Conservation (phyloP, 2,113 vertebrate species). For the Muntiacus muntjak region DNA sequence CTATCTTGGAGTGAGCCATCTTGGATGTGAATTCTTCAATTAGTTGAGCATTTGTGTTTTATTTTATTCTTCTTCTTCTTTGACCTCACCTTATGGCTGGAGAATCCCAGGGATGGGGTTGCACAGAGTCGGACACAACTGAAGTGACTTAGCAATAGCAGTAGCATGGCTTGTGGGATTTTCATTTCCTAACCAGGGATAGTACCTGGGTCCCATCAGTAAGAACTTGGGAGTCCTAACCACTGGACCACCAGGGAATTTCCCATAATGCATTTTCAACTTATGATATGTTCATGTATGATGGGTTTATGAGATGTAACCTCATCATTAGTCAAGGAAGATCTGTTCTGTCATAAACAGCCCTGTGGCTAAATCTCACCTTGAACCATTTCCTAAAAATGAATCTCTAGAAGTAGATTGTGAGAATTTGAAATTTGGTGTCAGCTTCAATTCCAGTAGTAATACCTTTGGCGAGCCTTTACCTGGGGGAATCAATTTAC, state of each 20-base stretch:
- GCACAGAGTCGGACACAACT: too few species aligned
- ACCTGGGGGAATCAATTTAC: not conserved
- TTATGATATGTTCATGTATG: not conserved
- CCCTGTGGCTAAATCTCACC: not conserved
- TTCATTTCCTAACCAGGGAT: not conserved
- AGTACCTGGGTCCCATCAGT: not conserved
- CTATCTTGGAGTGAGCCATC: not conserved
- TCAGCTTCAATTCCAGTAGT: not conserved
- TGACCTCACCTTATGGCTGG: not conserved
- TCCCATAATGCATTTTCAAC: not conserved
- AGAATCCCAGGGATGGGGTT: too few species aligned
- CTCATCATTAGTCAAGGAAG: not conserved
- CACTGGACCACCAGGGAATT: not conserved
- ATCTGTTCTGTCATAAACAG: not conserved
- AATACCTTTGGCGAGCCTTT: accelerated
- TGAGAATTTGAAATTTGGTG: not conserved
- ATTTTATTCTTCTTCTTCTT: not conserved
- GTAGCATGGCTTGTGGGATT: not conserved
- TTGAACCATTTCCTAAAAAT: not conserved
- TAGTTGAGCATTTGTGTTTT: not conserved
- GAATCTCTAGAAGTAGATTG: not conserved
- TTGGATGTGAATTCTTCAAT: not conserved
- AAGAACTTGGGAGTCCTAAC: not conserved
- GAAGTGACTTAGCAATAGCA: too few species aligned
- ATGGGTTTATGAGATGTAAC: not conserved